Base-by-base conservation (phyloP, 1,140 invertebrate genomes). In the Prorops nasuta region DNA sequence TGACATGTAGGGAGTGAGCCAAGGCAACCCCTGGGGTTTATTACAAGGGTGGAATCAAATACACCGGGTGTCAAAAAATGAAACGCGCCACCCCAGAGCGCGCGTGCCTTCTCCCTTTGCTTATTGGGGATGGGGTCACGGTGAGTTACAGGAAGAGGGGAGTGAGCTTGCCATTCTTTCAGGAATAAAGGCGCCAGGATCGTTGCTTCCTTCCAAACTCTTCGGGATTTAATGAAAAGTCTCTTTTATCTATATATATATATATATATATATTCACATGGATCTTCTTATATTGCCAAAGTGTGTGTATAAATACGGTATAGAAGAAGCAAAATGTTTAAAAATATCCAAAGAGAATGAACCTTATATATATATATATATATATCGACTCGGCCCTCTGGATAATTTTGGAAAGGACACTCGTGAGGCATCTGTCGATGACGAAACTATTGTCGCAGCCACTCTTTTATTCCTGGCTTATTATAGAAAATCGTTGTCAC, bases 11-110 rank as follows among this genome's bases (percentile, higher is more conserved):
- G 66, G 64, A 62, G 62, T 58, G 50, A 48, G 51, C 56, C 39
- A 49, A 61, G 49, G 54, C 58, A 64, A 67, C 71, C 68, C 68
- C 66, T 67, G 68, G 73, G 71, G 72, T 78, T 78, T 78, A 78
- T 76, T 76, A 78, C 75, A 76, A 71, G 73, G 74, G 73, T 72
- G 69, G 71, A 78, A 78, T 78, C 76, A 78, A 78, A 75, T 78
- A 77, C 73, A 78, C 73, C 74, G 76, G 76, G 76, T 75, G 76
- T 76, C 76, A 75, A 77, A 78, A 78, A 78, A 77, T 77, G 71
- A 76, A 78, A 75, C 64, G 63, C 58, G 22, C 3, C 66, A 60
- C 63, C 66, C 71, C 64, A 64, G 44, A 44, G 54, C 55, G n/a
- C 24, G 39, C 18, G 52, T 56, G 53, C 51, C 32, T 55, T 56